Percentiles rank a stretch among this genome's conserved stretches.
These are phyloP conservation scores for Synanceia verrucosa DNA, from an alignment of 2,797 vertebrate genomes.

Conservation along the genomic window DNA sequence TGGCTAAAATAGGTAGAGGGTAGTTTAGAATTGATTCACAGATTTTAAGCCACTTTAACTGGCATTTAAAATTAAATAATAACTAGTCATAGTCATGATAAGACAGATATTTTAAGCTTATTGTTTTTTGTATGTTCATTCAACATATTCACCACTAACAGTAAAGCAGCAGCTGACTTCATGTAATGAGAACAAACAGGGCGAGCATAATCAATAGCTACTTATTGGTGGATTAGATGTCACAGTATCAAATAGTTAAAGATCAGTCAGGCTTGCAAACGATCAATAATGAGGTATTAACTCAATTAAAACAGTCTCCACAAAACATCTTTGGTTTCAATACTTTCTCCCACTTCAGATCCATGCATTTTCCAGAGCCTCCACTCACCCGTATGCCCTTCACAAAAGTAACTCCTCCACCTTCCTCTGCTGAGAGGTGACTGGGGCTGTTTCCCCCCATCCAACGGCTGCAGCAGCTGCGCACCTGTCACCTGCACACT, in stretches of 20 bases:
- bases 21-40: background rate
- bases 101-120: background rate
- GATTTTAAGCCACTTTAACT: background rate
- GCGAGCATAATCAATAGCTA: background rate
- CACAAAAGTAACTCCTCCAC: slow-evolving; percentile 70
- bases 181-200: slow-evolving; percentile 1
- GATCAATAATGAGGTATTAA: accelerated
- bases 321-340: background rate
- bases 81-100: background rate
- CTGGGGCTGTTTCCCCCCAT: slow-evolving; percentile 81
- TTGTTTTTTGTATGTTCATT: background rate
- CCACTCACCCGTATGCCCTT: slow-evolving; percentile 83
- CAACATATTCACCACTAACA: slow-evolving; percentile 20
- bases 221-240: background rate
- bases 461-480: background rate
- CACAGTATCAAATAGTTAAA: background rate
- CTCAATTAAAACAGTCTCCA: background rate
- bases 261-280: accelerated
- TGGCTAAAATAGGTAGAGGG: background rate
- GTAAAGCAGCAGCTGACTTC: background rate
- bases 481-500: background rate
- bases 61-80: background rate
- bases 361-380: background rate
- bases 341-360: background rate
- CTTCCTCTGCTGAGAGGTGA: slow-evolving; percentile 58